Evolutionary conservation across 1,140 invertebrate genomes (phyloP), one percentile per base, ranked within the genome.

Genomic region (Lordiphosa collinella): DNA sequence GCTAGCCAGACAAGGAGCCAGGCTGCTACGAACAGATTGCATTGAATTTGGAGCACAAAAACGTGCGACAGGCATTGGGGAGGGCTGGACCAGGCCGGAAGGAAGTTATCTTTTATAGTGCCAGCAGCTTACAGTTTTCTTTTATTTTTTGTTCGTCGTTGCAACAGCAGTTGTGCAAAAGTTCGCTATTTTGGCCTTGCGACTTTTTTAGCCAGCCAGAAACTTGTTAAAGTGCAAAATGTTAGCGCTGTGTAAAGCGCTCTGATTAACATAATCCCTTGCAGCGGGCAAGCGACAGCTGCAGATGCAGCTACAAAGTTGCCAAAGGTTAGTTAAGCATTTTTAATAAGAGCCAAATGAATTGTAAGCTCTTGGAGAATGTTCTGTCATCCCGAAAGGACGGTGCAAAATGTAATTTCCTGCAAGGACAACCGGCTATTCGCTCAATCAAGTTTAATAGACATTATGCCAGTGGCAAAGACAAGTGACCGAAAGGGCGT

Each of bases 361-460:
- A 84, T 82, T 82, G 78, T 84, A 82, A 82, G 78, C 78, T 78
- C 67, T 84, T 84, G 67, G 46, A 66, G 67, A 58, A 67, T 67
- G 63, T 67, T 64, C 63, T 67, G 46, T 67, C 11, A 18, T 29
- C 25, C 6, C 29, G 12, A 11, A 10, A 29, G 10, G 6, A 7
- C 47, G 67, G 78, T 55, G 61, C 79, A 59, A 73, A 84, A 84
- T 84, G 73, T 84, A 84, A 84, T 84, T 84, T 84, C 68, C 78
- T 70, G 60, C 32, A 36, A 52, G 49, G 25, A 51, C 53, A 37
- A 40, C 58, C 47, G 47, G 38, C 41, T 57, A 60, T 73, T 64
- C 78, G 78, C 79, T 85, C 78, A 84, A 84, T 84, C 78, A 85
- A 84, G 68, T 84, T 84, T 84, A 78, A 84, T 84, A 71, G 69